A percentile compares a stretch with the other conserved stretches of the same genome.
These are phyloP conservation scores for Parambassis ranga DNA, from an alignment of 2,797 vertebrate species.

Conservation along the genomic window DNA sequence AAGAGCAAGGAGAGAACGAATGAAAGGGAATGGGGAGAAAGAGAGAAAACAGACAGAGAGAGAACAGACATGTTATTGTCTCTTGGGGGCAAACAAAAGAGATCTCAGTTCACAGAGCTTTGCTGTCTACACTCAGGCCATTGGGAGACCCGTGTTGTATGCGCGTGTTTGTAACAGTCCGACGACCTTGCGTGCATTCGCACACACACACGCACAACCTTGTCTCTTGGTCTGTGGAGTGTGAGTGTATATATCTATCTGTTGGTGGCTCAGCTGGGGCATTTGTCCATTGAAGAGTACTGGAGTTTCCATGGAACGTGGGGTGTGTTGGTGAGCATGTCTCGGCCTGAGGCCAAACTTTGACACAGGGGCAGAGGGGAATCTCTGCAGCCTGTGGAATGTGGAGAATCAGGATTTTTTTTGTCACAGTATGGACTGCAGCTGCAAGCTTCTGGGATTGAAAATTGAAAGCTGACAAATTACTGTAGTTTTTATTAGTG, in stretches of 20 bases:
- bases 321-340: conserved; percentile 48
- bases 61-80: conserved; percentile 76
- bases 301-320: conserved; percentile 68
- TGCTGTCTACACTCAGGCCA: conserved; percentile 61
- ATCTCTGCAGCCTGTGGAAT: conserved; percentile 64
- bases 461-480: not conserved
- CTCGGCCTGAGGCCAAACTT: conserved; percentile 66
- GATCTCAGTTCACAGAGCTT: conserved; percentile 72
- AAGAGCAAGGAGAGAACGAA: conserved; percentile 36
- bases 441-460: not conserved
- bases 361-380: conserved; percentile 60
- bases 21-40: conserved; percentile 27
- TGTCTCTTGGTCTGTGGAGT: conserved; percentile 26
- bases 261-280: conserved; percentile 43
- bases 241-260: conserved; percentile 31
- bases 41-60: conserved; percentile 44
- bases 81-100: conserved; percentile 69
- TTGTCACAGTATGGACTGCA: conserved; percentile 8
- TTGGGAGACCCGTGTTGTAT: conserved; percentile 69
- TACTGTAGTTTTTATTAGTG: not conserved
- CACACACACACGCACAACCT: conserved; percentile 23
- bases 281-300: conserved; percentile 64
- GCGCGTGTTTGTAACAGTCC: conserved; percentile 21
- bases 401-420: conserved; percentile 46
- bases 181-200: conserved; percentile 1